Conservation (phyloP, 2,888 invertebrate genomes). For the Sisyra terminalis region DNA sequence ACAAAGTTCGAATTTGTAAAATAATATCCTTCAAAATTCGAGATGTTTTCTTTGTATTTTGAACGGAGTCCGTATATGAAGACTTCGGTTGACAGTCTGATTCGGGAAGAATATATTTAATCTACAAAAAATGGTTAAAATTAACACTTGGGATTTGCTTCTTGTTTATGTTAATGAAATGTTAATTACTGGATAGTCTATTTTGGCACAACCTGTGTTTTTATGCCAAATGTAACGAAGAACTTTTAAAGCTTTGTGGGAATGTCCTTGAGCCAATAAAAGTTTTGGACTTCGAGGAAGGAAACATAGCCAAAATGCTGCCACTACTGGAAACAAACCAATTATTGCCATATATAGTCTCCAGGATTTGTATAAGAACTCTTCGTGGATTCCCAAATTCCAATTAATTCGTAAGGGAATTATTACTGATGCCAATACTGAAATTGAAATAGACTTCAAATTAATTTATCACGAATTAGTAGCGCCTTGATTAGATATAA, state of each 20-base stretch:
- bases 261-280: constrained; percentile 40
- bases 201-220: constrained; percentile 30
- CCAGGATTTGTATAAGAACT: constrained; percentile 52
- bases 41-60: constrained; percentile 12
- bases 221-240: constrained; percentile 39
- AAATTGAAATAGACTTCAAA: constrained; percentile 12
- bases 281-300: constrained; percentile 73
- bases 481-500: too few relatives aligned
- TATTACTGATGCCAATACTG: constrained; percentile 50
- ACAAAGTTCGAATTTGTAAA: constrained; percentile 37
- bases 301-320: constrained; percentile 35
- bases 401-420: constrained; percentile 32
- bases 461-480: too few relatives aligned
- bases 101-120: too few relatives aligned
- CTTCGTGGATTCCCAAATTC: constrained; percentile 14
- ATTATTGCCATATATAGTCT: constrained; percentile 50
- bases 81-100: too few relatives aligned
- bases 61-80: too few relatives aligned
- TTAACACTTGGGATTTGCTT: too few relatives aligned
- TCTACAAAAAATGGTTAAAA: too few relatives aligned
- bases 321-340: constrained; percentile 43
- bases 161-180: too few relatives aligned
- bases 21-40: constrained; percentile 33
- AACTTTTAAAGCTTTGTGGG: constrained; percentile 39
- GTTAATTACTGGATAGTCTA: constrained; percentile 29